Evolutionary conservation across 2,797 vertebrate genomes (phyloP).

Genomic region (Enteromius fasciolatus): DNA sequence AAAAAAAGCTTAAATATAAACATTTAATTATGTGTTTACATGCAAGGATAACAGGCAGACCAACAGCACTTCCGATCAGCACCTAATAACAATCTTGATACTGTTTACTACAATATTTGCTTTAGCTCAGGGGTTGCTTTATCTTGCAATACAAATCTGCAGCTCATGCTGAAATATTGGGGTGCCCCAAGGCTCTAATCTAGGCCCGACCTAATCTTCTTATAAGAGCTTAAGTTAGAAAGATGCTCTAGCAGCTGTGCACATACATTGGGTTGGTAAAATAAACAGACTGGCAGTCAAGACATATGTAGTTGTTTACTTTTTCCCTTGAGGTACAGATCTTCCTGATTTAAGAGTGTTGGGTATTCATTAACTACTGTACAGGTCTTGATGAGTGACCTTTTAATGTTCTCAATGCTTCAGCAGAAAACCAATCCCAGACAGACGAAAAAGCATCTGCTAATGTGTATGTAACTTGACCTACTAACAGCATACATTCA

Average conservation of each 20-base stretch:
- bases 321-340: slow-evolving; percentile 16
- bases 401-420: slow-evolving; percentile 22
- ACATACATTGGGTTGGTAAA: slow-evolving; percentile 8
- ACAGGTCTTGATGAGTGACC: slow-evolving; percentile 17
- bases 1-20: slow-evolving; percentile 11
- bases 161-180: slow-evolving; percentile 9
- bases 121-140: slow-evolving; percentile 6
- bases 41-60: not conserved
- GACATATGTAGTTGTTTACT: slow-evolving; percentile 43
- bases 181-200: slow-evolving; percentile 9
- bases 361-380: slow-evolving; percentile 36
- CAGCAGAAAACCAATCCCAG: slow-evolving; percentile 32
- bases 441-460: slow-evolving; percentile 10
- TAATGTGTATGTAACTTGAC: slow-evolving; percentile 24
- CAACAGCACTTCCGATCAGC: not conserved
- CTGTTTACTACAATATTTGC: not conserved
- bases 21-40: not conserved
- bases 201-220: slow-evolving; percentile 14
- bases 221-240: slow-evolving; percentile 31
- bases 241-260: slow-evolving; percentile 18
- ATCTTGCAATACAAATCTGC: slow-evolving; percentile 23
- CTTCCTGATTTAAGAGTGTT: slow-evolving; percentile 11
- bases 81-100: slow-evolving; percentile 9
- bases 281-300: slow-evolving; percentile 24
- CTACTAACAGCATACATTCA: not conserved